Evolutionary conservation across 2,888 invertebrate species (phyloP).

Genomic region (Diloba caeruleocephala): DNA sequence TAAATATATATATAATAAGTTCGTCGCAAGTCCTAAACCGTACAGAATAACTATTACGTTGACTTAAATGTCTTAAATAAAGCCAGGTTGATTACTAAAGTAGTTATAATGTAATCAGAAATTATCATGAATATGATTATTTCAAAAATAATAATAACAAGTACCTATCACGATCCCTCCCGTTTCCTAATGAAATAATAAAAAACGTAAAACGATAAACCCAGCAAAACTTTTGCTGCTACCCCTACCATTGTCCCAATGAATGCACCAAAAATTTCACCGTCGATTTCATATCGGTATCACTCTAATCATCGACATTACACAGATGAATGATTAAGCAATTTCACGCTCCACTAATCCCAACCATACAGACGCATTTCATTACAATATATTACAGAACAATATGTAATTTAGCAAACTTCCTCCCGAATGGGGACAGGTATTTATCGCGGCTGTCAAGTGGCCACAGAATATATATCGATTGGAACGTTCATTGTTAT

Average conservation of each 20-base stretch:
- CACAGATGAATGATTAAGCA: conserved; percentile 86
- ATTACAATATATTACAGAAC: conserved; percentile 82
- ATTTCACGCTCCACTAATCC: conserved; percentile 81
- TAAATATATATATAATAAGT: no score
- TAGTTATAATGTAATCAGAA: no score
- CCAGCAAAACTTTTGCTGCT: conserved; percentile 32
- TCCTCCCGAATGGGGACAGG: conserved; percentile 70
- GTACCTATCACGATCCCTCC: no score
- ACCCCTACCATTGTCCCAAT: conserved; percentile 48
- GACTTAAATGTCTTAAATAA: no score
- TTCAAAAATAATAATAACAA: no score
- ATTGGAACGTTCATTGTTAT: conserved; percentile 19
- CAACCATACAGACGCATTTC: conserved; percentile 77
- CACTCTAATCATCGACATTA: conserved; percentile 81
- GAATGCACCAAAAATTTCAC: conserved; percentile 69
- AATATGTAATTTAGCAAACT: conserved; percentile 83
- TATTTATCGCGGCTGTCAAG: conserved; percentile 68
- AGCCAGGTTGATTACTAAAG: no score
- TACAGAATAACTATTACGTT: no score
- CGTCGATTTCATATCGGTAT: conserved; percentile 80
- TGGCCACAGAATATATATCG: conserved; percentile 35
- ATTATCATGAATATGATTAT: no score
- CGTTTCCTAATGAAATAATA: no score
- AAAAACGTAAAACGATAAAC: not conserved
- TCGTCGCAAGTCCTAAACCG: no score